These are phyloP conservation scores for Eurypyga helias DNA, from an alignment of 2,113 vertebrate genomes.

Conservation along the genomic window DNA sequence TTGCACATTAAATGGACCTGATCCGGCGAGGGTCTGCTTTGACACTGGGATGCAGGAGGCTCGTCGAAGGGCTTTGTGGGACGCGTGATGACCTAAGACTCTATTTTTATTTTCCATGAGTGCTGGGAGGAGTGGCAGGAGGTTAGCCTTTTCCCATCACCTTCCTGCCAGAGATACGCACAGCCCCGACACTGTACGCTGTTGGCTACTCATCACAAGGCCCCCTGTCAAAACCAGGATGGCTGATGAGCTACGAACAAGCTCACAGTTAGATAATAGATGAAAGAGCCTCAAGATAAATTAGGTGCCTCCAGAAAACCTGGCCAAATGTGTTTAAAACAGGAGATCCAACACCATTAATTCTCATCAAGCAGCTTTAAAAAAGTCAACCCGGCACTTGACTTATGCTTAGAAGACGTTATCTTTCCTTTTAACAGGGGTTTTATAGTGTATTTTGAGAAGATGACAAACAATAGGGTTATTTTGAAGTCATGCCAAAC, in stretches of 20 bases:
- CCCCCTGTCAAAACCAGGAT: slow-evolving; percentile 75
- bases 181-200: slow-evolving; percentile 33
- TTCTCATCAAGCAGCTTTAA: slow-evolving; percentile 76
- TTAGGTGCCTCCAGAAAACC: slow-evolving; percentile 80
- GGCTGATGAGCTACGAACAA: slow-evolving; percentile 78
- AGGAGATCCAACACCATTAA: slow-evolving; percentile 76
- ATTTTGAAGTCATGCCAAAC: slow-evolving; percentile 71
- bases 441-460: slow-evolving; percentile 67
- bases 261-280: slow-evolving; percentile 79
- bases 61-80: neutral
- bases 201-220: slow-evolving; percentile 75
- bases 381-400: slow-evolving; percentile 72
- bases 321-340: slow-evolving; percentile 78
- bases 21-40: accelerated
- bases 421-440: slow-evolving; percentile 73
- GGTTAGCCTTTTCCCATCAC: slow-evolving; percentile 79
- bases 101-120: slow-evolving; percentile 62
- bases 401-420: slow-evolving; percentile 71
- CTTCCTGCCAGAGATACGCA: slow-evolving; percentile 67
- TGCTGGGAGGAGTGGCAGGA: slow-evolving; percentile 61
- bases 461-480: slow-evolving; percentile 65
- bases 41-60: neutral
- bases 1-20: neutral
- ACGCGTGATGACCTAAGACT: neutral
- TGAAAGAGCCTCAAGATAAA: slow-evolving; percentile 81